phyloP scores from a whole-genome alignment of 2,888 invertebrate species.

The Eretmocerus hayati region DNA sequence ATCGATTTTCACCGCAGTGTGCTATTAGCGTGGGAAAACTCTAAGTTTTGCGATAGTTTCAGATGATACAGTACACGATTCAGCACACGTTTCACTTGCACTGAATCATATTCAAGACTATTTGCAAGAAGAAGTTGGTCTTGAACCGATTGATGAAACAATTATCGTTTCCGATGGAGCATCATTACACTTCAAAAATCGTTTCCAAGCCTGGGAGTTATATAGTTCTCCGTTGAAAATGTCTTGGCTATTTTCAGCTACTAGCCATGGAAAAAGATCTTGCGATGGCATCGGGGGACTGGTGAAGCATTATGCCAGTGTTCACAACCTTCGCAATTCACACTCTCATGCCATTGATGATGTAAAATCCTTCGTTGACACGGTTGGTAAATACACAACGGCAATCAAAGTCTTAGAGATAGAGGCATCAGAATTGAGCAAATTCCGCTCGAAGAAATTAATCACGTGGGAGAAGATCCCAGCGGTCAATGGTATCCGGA shows the following conservation, averaged over 20 bases:
- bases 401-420: too few relatives aligned
- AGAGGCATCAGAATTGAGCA: too few relatives aligned
- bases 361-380: too few relatives aligned
- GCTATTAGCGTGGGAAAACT: neutral
- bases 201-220: slow-evolving; percentile 8
- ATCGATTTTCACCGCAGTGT: too few relatives aligned
- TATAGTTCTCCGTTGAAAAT: neutral
- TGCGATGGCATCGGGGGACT: neutral
- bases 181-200: slow-evolving; percentile 6
- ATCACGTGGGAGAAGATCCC: too few relatives aligned
- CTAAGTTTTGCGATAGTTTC: slow-evolving; percentile 6
- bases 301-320: too few relatives aligned
- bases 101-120: neutral
- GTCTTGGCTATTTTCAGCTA: neutral
- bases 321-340: too few relatives aligned
- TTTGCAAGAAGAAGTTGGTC: neutral
- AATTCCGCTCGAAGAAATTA: too few relatives aligned
- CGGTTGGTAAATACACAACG: too few relatives aligned
- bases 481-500: too few relatives aligned
- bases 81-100: slow-evolving; percentile 6
- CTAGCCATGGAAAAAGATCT: neutral
- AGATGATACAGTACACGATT: slow-evolving; percentile 8
- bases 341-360: too few relatives aligned
- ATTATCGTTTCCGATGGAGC: slow-evolving; percentile 8
- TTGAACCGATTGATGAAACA: neutral